A percentile compares a stretch with the other conserved stretches of the same genome.
Evolutionary conservation across 2,888 invertebrate species (phyloP).

Genomic region (Emmelina monodactyla): DNA sequence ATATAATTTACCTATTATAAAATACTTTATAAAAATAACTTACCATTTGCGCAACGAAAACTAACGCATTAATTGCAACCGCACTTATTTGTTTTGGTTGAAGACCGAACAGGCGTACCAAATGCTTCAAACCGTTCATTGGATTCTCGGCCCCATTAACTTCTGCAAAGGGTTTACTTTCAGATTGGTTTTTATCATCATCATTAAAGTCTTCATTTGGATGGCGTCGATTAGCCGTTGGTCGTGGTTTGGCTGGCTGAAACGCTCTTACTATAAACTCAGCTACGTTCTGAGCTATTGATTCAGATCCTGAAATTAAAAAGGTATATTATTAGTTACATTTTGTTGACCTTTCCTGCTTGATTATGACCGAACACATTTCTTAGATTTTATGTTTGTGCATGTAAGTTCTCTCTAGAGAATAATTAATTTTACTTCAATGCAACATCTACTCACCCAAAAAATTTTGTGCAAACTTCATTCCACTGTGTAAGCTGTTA

Average conservation of each 20-base stretch:
- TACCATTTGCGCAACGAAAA: constrained; percentile 86
- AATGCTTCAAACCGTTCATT: constrained; percentile 40
- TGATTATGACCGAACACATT: too few species aligned
- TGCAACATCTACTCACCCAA: constrained; percentile 39
- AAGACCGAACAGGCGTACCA: constrained; percentile 77
- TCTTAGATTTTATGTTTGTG: too few species aligned
- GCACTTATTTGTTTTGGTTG: constrained; percentile 81
- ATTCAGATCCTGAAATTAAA: constrained; percentile 44
- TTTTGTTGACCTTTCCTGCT: too few species aligned
- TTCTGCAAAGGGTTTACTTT: constrained; percentile 27
- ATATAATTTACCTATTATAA: neutral
- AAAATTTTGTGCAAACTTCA: constrained; percentile 51
- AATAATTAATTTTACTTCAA: too few species aligned
- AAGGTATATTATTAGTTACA: too few species aligned
- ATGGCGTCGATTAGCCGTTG: constrained; percentile 19
- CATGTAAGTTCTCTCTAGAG: too few species aligned
- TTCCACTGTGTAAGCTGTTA: constrained; percentile 40
- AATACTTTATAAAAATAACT: constrained; percentile 23
- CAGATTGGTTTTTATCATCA: constrained; percentile 21
- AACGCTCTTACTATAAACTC: constrained; percentile 55
- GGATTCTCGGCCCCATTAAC: constrained; percentile 62
- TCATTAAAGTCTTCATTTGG: constrained; percentile 21
- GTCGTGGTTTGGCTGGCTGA: constrained; percentile 25
- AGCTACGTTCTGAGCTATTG: constrained; percentile 50
- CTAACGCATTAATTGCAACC: constrained; percentile 81